Conservation (phyloP, 2,797 vertebrate genomes). For the Astyanax mexicanus region DNA sequence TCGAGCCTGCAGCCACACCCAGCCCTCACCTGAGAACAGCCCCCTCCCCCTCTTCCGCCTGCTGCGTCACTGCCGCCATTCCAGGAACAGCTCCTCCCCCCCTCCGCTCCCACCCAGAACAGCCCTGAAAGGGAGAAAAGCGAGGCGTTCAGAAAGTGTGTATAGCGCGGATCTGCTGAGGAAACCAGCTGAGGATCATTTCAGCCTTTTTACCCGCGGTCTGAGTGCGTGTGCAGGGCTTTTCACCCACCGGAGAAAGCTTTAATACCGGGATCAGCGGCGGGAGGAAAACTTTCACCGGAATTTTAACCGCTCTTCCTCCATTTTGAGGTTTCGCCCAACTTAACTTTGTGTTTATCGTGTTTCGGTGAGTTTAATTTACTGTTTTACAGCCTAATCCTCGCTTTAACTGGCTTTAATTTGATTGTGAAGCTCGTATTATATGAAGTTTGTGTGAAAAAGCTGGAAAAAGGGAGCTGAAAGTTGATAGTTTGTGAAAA, state of each 20-base stretch:
- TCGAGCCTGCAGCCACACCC: conserved; percentile 33
- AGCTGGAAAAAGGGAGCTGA: not conserved
- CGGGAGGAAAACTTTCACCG: conserved; percentile 68
- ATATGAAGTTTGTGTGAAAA: not conserved
- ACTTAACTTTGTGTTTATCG: conserved; percentile 53
- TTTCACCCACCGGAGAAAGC: not conserved
- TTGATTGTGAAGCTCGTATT: not conserved
- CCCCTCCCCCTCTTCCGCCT: too few species aligned
- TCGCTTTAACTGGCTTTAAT: not conserved
- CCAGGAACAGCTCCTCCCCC: conserved; percentile 43
- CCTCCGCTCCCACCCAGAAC: not conserved
- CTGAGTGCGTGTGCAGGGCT: not conserved
- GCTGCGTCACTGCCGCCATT: conserved; percentile 51
- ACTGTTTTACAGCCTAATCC: not conserved
- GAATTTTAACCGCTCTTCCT: conserved; percentile 69
- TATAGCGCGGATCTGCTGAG: not conserved
- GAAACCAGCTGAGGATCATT: not conserved
- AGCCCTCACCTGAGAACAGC: conserved; percentile 44
- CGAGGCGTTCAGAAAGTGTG: not conserved
- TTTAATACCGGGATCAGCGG: not conserved
- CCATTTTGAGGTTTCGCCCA: conserved; percentile 80
- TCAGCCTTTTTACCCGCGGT: not conserved
- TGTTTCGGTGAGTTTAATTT: conserved; percentile 63
- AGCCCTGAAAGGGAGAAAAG: conserved; percentile 13
- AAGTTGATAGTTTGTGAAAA: not conserved